Conservation (phyloP, 2,797 vertebrate genomes). For the Chloroceryle inda region DNA sequence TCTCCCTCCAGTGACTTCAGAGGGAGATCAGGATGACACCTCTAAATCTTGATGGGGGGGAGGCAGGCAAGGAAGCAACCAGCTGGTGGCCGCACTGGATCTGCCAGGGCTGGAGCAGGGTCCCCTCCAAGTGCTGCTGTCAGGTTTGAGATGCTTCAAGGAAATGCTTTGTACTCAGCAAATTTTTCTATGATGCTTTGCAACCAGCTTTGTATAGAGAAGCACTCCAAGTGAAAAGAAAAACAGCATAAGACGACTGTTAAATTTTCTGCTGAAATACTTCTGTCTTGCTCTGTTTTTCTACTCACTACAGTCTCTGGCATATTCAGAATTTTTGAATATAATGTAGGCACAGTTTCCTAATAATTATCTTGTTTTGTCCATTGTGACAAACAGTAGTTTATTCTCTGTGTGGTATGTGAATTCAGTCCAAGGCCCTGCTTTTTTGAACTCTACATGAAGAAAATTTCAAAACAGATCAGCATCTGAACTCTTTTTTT, state of each 20-base stretch:
- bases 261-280: conserved; percentile 16
- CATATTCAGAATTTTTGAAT: conserved; percentile 4
- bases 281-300: background rate
- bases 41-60: background rate
- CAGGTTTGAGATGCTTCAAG: background rate
- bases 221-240: background rate
- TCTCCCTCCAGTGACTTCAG: background rate
- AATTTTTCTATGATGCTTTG: background rate
- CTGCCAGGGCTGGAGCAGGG: background rate
- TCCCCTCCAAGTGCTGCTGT: background rate
- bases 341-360: background rate
- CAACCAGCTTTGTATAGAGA: background rate
- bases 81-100: background rate
- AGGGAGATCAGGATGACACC: background rate
- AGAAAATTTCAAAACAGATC: background rate
- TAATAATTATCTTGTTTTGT: background rate
- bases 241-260: background rate
- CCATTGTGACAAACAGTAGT: background rate
- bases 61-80: background rate
- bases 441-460: background rate
- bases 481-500: background rate
- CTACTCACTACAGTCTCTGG: background rate
- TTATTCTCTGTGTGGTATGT: background rate
- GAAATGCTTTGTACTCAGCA: background rate
- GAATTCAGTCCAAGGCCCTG: background rate